phyloP scores from a whole-genome alignment of 2,888 invertebrate genomes.

The Agonopterix heracliana region DNA sequence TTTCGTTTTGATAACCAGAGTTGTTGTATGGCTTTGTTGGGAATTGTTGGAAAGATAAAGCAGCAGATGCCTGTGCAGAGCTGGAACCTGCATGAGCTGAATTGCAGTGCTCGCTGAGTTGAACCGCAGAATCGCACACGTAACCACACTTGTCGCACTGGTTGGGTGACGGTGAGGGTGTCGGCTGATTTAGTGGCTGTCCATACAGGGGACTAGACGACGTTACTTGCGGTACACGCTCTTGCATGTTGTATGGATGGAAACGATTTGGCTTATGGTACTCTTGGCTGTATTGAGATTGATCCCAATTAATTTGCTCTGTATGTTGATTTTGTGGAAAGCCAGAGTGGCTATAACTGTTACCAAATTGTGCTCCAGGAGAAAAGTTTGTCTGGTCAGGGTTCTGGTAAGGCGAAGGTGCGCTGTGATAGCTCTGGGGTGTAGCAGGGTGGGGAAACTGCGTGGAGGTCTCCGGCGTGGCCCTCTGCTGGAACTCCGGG shows the following conservation, averaged over 20 bases:
- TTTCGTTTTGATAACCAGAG: constrained; percentile 64
- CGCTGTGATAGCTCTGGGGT: constrained; percentile 80
- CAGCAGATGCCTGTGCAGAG: constrained; percentile 46
- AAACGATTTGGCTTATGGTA: constrained; percentile 64
- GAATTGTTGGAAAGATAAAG: constrained; percentile 72
- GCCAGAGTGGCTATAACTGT: constrained; percentile 66
- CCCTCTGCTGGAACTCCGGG: constrained; percentile 75
- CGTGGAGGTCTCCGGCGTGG: constrained; percentile 74
- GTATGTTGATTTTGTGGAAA: constrained; percentile 69
- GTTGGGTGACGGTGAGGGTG: constrained; percentile 82
- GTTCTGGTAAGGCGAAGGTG: constrained; percentile 80
- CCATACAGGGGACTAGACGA: constrained; percentile 76
- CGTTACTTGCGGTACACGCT: constrained; percentile 70
- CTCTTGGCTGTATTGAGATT: constrained; percentile 63
- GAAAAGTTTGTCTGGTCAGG: constrained; percentile 77
- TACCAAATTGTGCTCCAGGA: constrained; percentile 69
- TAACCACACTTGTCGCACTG: constrained; percentile 91
- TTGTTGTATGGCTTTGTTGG: constrained; percentile 65
- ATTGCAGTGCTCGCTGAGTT: constrained; percentile 84
- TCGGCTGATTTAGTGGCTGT: constrained; percentile 78
- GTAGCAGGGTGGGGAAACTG: constrained; percentile 79
- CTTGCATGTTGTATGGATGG: constrained; percentile 73
- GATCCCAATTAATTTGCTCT: constrained; percentile 69
- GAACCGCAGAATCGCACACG: constrained; percentile 84
- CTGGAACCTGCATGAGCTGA: constrained; percentile 77